A percentile compares a stretch with the other conserved stretches of the same genome.
These are phyloP conservation scores for Pyrrhia umbra DNA, from an alignment of 2,888 invertebrate species.

Conservation along the genomic window DNA sequence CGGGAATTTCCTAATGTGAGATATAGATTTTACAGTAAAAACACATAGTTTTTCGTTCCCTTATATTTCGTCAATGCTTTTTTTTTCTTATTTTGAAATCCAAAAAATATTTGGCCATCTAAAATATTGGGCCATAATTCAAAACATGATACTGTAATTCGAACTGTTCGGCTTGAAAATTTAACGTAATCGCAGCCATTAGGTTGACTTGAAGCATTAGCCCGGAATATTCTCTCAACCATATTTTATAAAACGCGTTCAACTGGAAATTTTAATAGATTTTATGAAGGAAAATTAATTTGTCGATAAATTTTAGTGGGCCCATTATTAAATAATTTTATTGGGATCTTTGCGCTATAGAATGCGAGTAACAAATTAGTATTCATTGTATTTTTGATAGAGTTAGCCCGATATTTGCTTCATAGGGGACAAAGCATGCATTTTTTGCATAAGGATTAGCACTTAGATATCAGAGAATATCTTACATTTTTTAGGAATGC, in stretches of 20 bases:
- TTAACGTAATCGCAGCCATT: constrained; percentile 20
- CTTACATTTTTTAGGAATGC: too few species aligned
- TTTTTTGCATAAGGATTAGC: too few species aligned
- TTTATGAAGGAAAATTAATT: constrained; percentile 23
- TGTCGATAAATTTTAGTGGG: not conserved
- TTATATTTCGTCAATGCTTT: not conserved
- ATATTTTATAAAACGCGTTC: constrained; percentile 34
- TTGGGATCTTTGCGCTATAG: not conserved
- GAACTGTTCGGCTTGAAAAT: constrained; percentile 3
- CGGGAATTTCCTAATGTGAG: too few species aligned
- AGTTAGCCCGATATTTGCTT: not conserved
- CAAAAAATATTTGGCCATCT: not conserved
- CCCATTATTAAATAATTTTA: not conserved
- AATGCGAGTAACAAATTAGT: not conserved
- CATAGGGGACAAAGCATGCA: too few species aligned
- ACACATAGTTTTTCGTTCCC: too few species aligned
- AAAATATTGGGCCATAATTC: not conserved
- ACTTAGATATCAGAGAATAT: too few species aligned
- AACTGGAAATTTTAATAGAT: constrained; percentile 33
- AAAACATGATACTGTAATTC: constrained; percentile 15
- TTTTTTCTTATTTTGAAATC: not conserved
- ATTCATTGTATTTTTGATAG: not conserved
- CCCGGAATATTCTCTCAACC: constrained; percentile 26
- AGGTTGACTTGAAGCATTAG: constrained; percentile 12
- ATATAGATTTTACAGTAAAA: too few species aligned